A percentile compares a stretch with the other conserved stretches of the same genome.
phyloP scores from a whole-genome alignment of 2,113 vertebrate species.

The Heterotilapia buettikoferi region DNA sequence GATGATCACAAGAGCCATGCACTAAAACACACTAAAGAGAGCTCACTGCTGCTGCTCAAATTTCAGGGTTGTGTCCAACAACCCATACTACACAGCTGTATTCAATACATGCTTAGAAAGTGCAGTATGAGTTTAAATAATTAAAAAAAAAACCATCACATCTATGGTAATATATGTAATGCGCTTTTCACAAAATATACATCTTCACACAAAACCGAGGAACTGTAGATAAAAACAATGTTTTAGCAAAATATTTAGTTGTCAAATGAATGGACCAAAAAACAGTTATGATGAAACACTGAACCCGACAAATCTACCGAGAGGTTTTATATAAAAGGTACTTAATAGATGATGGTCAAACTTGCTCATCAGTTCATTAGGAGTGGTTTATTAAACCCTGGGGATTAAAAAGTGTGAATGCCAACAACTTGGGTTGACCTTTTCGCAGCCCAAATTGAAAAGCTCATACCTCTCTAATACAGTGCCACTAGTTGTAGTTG shows the following conservation, averaged over 20 bases:
- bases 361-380: neutral
- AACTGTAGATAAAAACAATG: neutral
- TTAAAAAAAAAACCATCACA: neutral
- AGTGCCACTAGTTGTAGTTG: slow-evolving; percentile 80
- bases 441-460: neutral
- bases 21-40: slow-evolving; percentile 37
- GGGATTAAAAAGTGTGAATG: neutral
- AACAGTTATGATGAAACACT: neutral
- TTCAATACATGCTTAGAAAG: neutral
- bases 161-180: neutral
- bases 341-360: neutral
- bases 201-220: neutral
- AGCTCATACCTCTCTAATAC: slow-evolving; percentile 89
- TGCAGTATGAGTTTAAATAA: neutral
- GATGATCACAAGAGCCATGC: slow-evolving; percentile 72
- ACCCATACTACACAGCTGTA: neutral
- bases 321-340: neutral
- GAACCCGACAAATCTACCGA: neutral
- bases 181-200: neutral
- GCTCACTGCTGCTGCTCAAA: neutral
- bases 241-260: neutral
- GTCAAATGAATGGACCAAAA: neutral
- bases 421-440: neutral
- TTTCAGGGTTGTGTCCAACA: neutral
- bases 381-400: neutral